Evolutionary conservation across 2,797 vertebrate genomes (phyloP), one percentile per base, ranked within the genome.

Genomic region (Delichon dasypus): DNA sequence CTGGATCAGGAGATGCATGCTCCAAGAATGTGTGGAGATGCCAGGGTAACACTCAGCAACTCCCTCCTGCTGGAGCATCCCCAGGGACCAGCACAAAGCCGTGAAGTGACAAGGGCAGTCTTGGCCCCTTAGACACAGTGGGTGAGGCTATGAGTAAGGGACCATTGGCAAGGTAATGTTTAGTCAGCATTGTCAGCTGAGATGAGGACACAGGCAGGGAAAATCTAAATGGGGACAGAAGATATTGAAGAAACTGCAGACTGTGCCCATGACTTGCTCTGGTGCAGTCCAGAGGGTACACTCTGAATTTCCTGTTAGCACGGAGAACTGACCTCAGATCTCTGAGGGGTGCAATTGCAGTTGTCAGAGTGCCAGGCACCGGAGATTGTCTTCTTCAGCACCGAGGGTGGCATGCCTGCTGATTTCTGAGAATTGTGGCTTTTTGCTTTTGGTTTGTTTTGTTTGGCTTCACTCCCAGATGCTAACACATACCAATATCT

Each of bases 241-340:
- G 27, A 47, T 4, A 4, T 20, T 51, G 9, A 40, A 60, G 68
- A 32, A 88, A 51, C 29, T 57, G 38, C 38, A 80, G 79, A 25
- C 13, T 0, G 1, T 45, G 55, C 42, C 65, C 16, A 7, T 19
- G 71, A 51, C 42, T 68, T 5, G 1, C 23, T 36, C 13, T 14
- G 0, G 51, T 0, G 0, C 13, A 5, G 89, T 38, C 47, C 0
- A 0, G 2, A 65, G 54, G 26, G 29, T 25, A 53, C 29, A 32
- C 5, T 4, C 44, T 4, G 13, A 18, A 61, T n/a, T 58, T 78
- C 55, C 74, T 67, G 36, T 13, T 45, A 38, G 55, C 88, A 62
- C 18, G 11, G 53, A 65, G 68, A 89, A 15, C 16, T 6, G 1
- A 40, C 32, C 60, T 0, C 23, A 50, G n/a, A 29, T 0, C 4